phyloP scores from a whole-genome alignment of 1,140 invertebrate species.

The Euborellia annulipes region DNA sequence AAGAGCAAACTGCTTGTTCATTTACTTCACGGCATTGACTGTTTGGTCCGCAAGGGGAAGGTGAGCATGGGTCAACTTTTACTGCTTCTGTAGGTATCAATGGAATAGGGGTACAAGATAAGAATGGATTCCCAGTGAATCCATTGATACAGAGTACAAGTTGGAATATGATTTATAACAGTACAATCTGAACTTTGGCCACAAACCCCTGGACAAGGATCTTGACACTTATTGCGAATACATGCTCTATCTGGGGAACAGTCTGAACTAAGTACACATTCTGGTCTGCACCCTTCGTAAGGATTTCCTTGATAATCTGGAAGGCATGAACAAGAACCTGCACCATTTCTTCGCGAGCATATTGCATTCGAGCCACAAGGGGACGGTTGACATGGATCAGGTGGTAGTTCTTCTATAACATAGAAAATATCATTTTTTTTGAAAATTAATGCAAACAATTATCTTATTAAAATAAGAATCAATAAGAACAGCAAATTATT shows the following conservation, averaged over 20 bases:
- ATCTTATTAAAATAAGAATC: too few relatives aligned
- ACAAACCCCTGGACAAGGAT: constrained; percentile 29
- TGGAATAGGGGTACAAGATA: constrained; percentile 23
- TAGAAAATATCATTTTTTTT: too few relatives aligned
- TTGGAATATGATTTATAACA: constrained; percentile 45
- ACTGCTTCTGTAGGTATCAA: constrained; percentile 17
- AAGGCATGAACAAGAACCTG: constrained; percentile 42
- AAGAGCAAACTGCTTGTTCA: constrained; percentile 25
- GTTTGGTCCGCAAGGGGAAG: constrained; percentile 21
- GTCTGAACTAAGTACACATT: constrained; percentile 39
- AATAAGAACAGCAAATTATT: too few relatives aligned
- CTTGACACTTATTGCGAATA: constrained; percentile 19
- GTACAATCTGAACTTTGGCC: constrained; percentile 23
- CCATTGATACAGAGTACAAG: constrained; percentile 38
- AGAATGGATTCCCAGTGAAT: constrained; percentile 41
- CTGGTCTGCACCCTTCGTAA: constrained; percentile 37
- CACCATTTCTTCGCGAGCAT: constrained; percentile 37
- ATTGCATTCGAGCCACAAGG: constrained; percentile 51
- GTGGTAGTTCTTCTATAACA: constrained; percentile 15
- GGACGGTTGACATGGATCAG: constrained; percentile 37
- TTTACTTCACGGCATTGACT: constrained; percentile 21
- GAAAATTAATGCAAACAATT: too few relatives aligned
- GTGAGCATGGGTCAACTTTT: constrained; percentile 15
- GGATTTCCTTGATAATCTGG: constrained; percentile 44
- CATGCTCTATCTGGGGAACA: constrained; percentile 29